Evolutionary conservation across 2,797 vertebrate genomes (phyloP).

Genomic region (Dromococcyx pavoninus): DNA sequence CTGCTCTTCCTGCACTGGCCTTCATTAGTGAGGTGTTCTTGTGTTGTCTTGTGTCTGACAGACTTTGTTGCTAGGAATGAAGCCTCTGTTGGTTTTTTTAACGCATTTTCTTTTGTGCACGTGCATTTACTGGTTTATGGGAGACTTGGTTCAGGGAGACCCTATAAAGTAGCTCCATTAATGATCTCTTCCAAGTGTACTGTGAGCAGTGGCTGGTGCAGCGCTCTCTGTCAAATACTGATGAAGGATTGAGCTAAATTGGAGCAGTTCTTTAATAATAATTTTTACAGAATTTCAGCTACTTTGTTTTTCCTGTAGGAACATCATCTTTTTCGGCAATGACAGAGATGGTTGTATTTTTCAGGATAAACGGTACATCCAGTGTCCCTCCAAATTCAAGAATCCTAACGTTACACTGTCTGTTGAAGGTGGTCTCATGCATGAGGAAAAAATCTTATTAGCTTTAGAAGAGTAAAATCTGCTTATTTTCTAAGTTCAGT

Average conservation of each 20-base stretch:
- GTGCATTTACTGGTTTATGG: not conserved
- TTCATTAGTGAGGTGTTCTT: not conserved
- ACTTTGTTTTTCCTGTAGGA: not conserved
- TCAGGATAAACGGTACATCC: not conserved
- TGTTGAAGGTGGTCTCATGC: not conserved
- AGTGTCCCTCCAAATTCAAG: not conserved
- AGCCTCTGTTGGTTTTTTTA: not conserved
- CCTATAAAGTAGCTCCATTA: not conserved
- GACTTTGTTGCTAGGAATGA: not conserved
- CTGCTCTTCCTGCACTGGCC: not conserved
- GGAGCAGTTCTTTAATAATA: not conserved
- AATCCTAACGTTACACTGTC: not conserved
- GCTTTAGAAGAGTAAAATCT: not conserved
- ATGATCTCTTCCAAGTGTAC: not conserved
- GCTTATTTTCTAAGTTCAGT: not conserved
- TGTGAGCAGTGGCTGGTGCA: not conserved
- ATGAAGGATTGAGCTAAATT: not conserved
- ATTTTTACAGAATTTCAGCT: not conserved
- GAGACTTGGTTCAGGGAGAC: not conserved
- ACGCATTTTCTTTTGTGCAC: rapidly evolving
- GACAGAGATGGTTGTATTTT: not conserved
- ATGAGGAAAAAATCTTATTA: not conserved
- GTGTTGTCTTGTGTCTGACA: not conserved
- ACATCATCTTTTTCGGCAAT: not conserved
- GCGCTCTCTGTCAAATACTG: not conserved